These are phyloP conservation scores for Mechanitis messenoides DNA, from an alignment of 2,888 invertebrate species.

Conservation along the genomic window DNA sequence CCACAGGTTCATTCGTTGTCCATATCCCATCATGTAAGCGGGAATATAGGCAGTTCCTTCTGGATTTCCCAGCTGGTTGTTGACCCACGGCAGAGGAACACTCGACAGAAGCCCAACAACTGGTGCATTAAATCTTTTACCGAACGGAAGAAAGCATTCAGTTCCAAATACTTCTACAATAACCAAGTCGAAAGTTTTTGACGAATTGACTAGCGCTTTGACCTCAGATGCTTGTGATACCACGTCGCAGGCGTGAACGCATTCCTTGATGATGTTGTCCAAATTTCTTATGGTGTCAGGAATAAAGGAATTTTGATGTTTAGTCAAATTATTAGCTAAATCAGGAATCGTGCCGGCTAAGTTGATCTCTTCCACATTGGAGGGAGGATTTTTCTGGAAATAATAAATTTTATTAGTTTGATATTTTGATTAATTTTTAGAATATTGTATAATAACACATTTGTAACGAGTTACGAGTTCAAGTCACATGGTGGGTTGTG, in stretches of 20 bases:
- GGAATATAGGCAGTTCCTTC: slow-evolving; percentile 76
- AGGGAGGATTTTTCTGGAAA: slow-evolving; percentile 62
- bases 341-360: slow-evolving; percentile 69
- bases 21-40: slow-evolving; percentile 71
- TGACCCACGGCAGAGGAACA: slow-evolving; percentile 75
- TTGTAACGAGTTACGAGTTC: background rate
- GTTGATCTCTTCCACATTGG: slow-evolving; percentile 65
- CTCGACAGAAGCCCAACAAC: slow-evolving; percentile 73
- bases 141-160: slow-evolving; percentile 77
- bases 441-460: no score
- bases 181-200: slow-evolving; percentile 56
- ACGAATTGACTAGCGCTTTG: slow-evolving; percentile 54
- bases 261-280: slow-evolving; percentile 67
- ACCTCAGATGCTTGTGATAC: slow-evolving; percentile 60
- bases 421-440: slow-evolving; percentile 3
- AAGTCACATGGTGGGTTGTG: slow-evolving; percentile 20
- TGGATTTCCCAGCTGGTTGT: slow-evolving; percentile 74
- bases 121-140: slow-evolving; percentile 70
- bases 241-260: slow-evolving; percentile 63
- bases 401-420: background rate
- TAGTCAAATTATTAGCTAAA: slow-evolving; percentile 61
- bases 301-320: slow-evolving; percentile 49
- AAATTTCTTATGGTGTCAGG: slow-evolving; percentile 61
- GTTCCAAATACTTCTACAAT: slow-evolving; percentile 74
- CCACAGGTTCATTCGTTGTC: slow-evolving; percentile 67